These are phyloP conservation scores for Hypanus sabinus DNA, from an alignment of 2,113 vertebrate species.

Conservation along the genomic window DNA sequence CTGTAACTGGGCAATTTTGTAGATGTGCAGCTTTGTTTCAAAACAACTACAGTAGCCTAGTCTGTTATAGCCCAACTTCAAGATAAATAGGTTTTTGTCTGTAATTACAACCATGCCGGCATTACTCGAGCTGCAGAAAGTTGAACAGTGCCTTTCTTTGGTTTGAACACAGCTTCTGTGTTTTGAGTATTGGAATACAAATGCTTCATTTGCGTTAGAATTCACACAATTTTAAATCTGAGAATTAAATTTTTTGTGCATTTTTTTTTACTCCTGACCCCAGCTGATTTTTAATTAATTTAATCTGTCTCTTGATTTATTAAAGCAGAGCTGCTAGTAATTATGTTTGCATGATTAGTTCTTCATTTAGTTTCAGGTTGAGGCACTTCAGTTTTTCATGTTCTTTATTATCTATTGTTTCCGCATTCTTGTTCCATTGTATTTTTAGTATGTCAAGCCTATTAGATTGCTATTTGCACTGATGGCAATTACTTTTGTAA, in stretches of 20 bases:
- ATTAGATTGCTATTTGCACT: not conserved
- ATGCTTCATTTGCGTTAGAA: not conserved
- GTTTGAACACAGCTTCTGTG: constrained; percentile 11
- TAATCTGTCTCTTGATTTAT: not conserved
- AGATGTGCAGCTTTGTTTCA: not conserved
- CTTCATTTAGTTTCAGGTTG: not conserved
- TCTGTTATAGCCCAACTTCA: not conserved
- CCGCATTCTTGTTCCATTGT: not conserved
- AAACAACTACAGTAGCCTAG: not conserved
- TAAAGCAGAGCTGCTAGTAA: not conserved
- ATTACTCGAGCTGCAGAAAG: not conserved
- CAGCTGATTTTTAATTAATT: not conserved
- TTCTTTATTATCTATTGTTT: not conserved
- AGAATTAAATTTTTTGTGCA: not conserved
- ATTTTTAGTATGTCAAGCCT: too few species aligned
- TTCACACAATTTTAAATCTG: not conserved
- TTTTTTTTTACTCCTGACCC: not conserved
- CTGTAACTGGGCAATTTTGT: not conserved
- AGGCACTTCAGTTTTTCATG: not conserved
- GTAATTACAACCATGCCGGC: not conserved
- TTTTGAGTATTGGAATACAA: not conserved
- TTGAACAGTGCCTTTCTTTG: constrained; percentile 34
- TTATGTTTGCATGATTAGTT: not conserved
- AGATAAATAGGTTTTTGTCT: not conserved
- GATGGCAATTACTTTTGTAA: not conserved